Conservation (phyloP, 2,797 vertebrate species). For the Thamnophis elegans region DNA sequence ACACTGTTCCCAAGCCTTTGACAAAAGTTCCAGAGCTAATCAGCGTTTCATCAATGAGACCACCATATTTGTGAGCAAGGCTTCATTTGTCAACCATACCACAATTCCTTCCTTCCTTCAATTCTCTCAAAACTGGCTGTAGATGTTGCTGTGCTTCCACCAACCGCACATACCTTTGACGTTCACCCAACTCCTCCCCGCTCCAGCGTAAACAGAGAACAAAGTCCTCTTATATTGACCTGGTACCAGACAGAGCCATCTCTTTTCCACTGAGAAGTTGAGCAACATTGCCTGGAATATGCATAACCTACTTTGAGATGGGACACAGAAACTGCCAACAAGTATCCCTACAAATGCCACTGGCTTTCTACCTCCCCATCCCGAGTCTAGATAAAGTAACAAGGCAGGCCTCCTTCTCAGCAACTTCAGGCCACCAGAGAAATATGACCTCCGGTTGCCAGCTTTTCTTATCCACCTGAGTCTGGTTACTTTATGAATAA, state of each 20-base stretch:
- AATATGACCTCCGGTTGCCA: constrained; percentile 39
- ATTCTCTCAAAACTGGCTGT: background rate
- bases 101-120: background rate
- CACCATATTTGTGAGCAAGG: background rate
- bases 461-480: constrained; percentile 40
- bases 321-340: background rate
- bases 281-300: constrained; percentile 24
- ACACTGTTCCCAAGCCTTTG: background rate
- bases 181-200: background rate
- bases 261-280: constrained; percentile 28
- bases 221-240: constrained; percentile 55
- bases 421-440: constrained; percentile 42
- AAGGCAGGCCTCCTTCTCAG: constrained; percentile 6
- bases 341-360: background rate
- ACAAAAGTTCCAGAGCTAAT: background rate
- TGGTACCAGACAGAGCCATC: constrained; percentile 30
- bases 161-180: background rate
- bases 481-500: constrained; percentile 66
- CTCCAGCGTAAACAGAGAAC: constrained; percentile 44
- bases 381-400: constrained; percentile 14
- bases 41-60: background rate
- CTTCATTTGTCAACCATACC: background rate
- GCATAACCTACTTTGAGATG: background rate
- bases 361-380: background rate
- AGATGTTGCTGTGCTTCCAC: background rate